Evolutionary conservation across 2,113 vertebrate genomes (phyloP).

Genomic region (Taxidea taxus): DNA sequence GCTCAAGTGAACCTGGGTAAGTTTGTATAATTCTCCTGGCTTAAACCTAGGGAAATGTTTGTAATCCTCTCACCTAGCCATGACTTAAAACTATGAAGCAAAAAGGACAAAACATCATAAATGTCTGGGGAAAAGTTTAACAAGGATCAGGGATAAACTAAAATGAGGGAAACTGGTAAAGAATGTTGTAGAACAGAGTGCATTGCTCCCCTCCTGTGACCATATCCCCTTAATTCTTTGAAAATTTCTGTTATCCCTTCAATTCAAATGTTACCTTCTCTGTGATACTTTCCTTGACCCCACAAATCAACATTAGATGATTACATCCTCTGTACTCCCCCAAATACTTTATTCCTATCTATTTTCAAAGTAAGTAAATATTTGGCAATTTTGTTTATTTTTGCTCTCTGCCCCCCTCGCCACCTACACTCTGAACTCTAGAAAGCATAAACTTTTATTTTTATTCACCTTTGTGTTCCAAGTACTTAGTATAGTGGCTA

Average conservation of each 20-base stretch:
- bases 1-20: background rate
- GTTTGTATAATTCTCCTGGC: constrained; percentile 28
- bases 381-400: background rate
- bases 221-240: background rate
- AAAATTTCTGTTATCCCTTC: background rate
- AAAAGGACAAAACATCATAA: background rate
- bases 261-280: background rate
- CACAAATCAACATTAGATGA: background rate
- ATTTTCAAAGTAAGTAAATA: background rate
- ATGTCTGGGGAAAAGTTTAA: background rate
- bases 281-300: background rate
- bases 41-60: background rate
- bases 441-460: background rate
- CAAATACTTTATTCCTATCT: background rate
- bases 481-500: background rate
- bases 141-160: background rate
- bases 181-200: background rate
- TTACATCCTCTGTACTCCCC: background rate
- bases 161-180: background rate
- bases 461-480: background rate
- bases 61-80: background rate
- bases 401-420: background rate
- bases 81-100: background rate
- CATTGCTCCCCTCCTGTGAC: background rate
- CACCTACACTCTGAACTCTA: background rate